Conservation (phyloP, 2,797 vertebrate species). For the Myotis vivesi region DNA sequence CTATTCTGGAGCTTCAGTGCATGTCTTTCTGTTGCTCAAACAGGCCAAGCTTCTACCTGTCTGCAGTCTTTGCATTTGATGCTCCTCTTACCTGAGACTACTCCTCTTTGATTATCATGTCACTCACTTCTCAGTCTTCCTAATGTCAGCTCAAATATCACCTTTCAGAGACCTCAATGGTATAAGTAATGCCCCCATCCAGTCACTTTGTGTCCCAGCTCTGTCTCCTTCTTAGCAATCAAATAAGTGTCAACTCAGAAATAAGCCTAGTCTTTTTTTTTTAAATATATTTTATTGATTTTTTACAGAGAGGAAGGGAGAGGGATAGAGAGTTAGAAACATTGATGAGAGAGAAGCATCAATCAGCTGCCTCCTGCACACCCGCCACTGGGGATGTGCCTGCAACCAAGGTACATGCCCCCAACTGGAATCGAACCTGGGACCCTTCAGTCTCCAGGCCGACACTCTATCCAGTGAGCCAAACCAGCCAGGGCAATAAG, state of each 20-base stretch:
- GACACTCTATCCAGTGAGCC: too few species aligned
- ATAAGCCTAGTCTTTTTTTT: slow-evolving; percentile 7
- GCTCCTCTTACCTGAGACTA: background rate
- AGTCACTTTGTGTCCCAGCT: background rate
- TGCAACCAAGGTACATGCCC: too few species aligned
- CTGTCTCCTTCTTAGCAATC: background rate
- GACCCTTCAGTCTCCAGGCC: too few species aligned
- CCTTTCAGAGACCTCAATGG: background rate
- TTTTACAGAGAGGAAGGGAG: too few species aligned
- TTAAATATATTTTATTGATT: too few species aligned
- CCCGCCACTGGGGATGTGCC: too few species aligned
- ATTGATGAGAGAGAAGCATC: too few species aligned
- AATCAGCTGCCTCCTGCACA: too few species aligned
- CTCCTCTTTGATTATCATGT: background rate
- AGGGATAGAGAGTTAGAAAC: too few species aligned
- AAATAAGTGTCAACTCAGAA: background rate
- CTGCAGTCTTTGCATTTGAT: background rate
- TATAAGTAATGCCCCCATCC: background rate
- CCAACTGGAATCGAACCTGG: too few species aligned
- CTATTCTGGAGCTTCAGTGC: background rate
- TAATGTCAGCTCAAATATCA: background rate
- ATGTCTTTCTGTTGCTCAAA: background rate
- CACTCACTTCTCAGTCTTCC: background rate
- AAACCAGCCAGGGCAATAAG: too few species aligned
- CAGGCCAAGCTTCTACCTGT: background rate